Percentiles rank a stretch among this genome's conserved stretches.
phyloP scores from a whole-genome alignment of 2,113 vertebrate genomes.

The Laticauda laticaudata region DNA sequence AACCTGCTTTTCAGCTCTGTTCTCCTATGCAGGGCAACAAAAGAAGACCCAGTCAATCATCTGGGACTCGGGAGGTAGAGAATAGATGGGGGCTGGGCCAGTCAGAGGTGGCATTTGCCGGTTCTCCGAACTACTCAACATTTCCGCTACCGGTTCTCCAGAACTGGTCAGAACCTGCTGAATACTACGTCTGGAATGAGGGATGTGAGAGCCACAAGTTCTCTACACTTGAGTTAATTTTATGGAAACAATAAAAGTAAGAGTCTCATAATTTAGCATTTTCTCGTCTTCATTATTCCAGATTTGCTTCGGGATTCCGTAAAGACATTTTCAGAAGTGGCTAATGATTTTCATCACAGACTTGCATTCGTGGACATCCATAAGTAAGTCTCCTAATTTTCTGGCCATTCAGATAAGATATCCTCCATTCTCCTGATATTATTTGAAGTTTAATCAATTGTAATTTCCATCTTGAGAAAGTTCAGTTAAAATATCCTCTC shows the following conservation, averaged over 20 bases:
- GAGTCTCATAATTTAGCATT: neutral
- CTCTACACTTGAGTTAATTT: neutral
- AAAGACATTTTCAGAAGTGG: constrained; percentile 81
- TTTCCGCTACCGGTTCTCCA: no score
- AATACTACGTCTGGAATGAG: neutral
- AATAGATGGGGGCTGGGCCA: no score
- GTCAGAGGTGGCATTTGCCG: no score
- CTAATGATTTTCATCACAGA: constrained; percentile 76
- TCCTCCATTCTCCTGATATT: neutral
- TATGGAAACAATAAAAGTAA: neutral
- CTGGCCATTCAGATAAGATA: neutral
- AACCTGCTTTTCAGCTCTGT: no score
- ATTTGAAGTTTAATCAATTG: neutral
- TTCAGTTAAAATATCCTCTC: neutral
- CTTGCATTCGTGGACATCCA: constrained; percentile 72
- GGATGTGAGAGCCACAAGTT: neutral
- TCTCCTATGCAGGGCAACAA: no score
- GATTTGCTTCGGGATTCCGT: constrained; percentile 88
- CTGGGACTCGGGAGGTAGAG: no score
- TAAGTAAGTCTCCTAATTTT: constrained; percentile 72
- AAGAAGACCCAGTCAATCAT: no score
- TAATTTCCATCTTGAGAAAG: neutral
- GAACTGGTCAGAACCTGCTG: neutral
- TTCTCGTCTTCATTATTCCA: constrained; percentile 55
- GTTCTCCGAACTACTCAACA: no score